Conservation (phyloP, 2,113 vertebrate genomes). For the Eupsittula cactorum region DNA sequence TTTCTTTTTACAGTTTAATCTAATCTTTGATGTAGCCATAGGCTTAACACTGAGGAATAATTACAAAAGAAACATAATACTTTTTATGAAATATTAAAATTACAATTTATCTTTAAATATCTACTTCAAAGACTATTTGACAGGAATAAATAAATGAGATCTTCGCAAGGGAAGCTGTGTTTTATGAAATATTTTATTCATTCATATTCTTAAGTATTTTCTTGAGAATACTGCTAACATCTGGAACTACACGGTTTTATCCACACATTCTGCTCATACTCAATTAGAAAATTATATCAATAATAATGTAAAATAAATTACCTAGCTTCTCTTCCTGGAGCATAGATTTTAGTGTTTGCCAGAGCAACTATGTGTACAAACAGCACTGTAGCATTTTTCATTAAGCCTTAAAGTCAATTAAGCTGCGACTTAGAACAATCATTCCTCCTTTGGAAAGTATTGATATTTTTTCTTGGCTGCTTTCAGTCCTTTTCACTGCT, state of each 20-base stretch:
- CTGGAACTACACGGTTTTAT: slow-evolving; percentile 34
- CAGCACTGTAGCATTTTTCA: slow-evolving; percentile 82
- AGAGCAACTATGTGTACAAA: slow-evolving; percentile 77
- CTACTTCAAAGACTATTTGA: slow-evolving; percentile 57
- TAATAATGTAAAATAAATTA: slow-evolving; percentile 67
- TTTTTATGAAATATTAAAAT: slow-evolving; percentile 50
- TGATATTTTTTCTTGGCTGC: slow-evolving; percentile 86
- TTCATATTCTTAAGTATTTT: slow-evolving; percentile 54
- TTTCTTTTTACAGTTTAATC: slow-evolving; percentile 1
- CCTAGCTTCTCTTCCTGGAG: slow-evolving; percentile 42
- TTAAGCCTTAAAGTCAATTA: slow-evolving; percentile 96
- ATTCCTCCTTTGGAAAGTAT: slow-evolving; percentile 92
- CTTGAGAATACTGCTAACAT: slow-evolving; percentile 63
- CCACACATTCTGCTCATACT: slow-evolving; percentile 57
- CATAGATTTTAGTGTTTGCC: slow-evolving; percentile 51
- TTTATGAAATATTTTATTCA: slow-evolving; percentile 63
- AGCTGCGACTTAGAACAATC: slow-evolving; percentile 88
- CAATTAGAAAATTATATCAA: slow-evolving; percentile 72
- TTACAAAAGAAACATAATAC: slow-evolving; percentile 27
- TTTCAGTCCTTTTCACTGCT: slow-evolving; percentile 83
- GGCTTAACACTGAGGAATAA: slow-evolving; percentile 9
- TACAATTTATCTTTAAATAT: slow-evolving; percentile 50
- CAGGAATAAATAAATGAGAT: slow-evolving; percentile 63
- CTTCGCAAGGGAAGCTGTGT: slow-evolving; percentile 53
- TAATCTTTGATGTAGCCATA: slow-evolving; percentile 6